Conservation (phyloP, 2,888 invertebrate species). For the Omphaloscelis lunosa region DNA sequence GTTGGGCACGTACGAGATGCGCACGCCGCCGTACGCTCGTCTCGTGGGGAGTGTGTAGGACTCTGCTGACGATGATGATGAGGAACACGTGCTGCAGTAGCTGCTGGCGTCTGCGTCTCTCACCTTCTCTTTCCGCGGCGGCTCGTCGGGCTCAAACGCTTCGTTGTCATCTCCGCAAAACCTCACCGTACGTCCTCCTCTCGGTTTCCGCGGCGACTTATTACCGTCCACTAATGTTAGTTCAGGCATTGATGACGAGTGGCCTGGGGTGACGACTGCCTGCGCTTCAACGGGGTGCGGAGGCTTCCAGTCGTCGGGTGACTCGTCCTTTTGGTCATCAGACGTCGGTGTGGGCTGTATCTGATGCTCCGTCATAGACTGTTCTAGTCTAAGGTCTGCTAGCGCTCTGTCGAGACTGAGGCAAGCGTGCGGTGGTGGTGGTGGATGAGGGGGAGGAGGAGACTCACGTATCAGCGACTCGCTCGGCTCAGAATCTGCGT, state of each 20-base stretch:
- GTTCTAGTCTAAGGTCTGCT: conserved; percentile 91
- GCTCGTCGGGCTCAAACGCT: conserved; percentile 87
- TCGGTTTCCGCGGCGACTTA: conserved; percentile 77
- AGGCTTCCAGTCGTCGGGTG: conserved; percentile 89
- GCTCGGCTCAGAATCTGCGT: conserved; percentile 91
- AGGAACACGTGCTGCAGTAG: conserved; percentile 97
- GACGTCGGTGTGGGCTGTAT: conserved; percentile 90
- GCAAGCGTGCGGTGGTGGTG: conserved; percentile 87
- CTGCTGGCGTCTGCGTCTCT: conserved; percentile 93
- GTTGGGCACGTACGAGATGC: conserved; percentile 98
- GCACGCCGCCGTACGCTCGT: conserved; percentile 96
- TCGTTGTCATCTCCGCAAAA: conserved; percentile 88
- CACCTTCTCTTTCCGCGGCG: conserved; percentile 77
- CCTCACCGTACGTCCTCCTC: conserved; percentile 85
- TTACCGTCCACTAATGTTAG: conserved; percentile 88
- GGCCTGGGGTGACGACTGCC: conserved; percentile 89
- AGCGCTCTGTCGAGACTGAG: conserved; percentile 86
- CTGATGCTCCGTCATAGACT: conserved; percentile 93
- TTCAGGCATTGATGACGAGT: conserved; percentile 89
- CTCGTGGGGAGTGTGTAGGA: conserved; percentile 96
- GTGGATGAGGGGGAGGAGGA: conserved; percentile 87
- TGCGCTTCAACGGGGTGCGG: conserved; percentile 89
- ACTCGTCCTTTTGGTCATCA: conserved; percentile 77
- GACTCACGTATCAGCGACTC: conserved; percentile 91
- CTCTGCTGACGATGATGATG: conserved; percentile 96